Percentiles rank a stretch among this genome's conserved stretches.
These are phyloP conservation scores for Drosophila lutescens DNA, from an alignment of 2,888 invertebrate species.

Conservation along the genomic window DNA sequence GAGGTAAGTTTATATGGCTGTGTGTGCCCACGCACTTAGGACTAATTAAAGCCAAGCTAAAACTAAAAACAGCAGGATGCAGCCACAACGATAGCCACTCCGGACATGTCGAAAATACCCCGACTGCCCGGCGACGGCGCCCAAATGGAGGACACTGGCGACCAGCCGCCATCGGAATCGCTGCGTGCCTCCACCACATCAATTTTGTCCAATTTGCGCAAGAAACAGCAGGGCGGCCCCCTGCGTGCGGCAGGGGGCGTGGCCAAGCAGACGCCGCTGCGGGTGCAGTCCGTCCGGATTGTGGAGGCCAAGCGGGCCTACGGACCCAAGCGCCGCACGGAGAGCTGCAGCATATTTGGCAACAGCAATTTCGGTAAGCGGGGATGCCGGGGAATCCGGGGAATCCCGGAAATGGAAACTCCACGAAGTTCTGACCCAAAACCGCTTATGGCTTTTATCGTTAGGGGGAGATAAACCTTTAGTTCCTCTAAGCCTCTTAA, in stretches of 20 bases:
- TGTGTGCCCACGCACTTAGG: constrained; percentile 61
- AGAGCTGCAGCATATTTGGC: constrained; percentile 82
- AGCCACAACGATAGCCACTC: constrained; percentile 26
- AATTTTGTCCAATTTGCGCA: constrained; percentile 73
- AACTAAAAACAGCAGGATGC: constrained; percentile 66
- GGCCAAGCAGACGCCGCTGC: constrained; percentile 71
- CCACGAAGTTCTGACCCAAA: constrained; percentile 4
- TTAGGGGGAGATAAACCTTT: not conserved
- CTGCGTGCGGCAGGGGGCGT: constrained; percentile 19
- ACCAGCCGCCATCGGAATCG: constrained; percentile 52
- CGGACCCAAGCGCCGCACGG: constrained; percentile 81
- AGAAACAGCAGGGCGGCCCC: constrained; percentile 64
- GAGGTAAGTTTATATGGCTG: constrained; percentile 74
- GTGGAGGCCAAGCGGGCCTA: constrained; percentile 78
- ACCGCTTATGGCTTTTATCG: constrained; percentile 5
- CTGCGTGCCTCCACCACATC: constrained; percentile 67
- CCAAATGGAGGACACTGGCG: constrained; percentile 76
- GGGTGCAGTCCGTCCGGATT: constrained; percentile 83
- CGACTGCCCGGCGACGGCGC: constrained; percentile 83
- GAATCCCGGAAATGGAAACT: constrained; percentile 11
- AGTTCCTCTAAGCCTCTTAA: not conserved
- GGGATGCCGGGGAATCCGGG: not conserved
- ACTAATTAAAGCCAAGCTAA: constrained; percentile 67
- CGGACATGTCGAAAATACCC: constrained; percentile 83
- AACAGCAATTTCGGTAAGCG: constrained; percentile 71